Base-by-base conservation (phyloP, 1,140 invertebrate species). In the Ctenoplectra terminalis region DNA sequence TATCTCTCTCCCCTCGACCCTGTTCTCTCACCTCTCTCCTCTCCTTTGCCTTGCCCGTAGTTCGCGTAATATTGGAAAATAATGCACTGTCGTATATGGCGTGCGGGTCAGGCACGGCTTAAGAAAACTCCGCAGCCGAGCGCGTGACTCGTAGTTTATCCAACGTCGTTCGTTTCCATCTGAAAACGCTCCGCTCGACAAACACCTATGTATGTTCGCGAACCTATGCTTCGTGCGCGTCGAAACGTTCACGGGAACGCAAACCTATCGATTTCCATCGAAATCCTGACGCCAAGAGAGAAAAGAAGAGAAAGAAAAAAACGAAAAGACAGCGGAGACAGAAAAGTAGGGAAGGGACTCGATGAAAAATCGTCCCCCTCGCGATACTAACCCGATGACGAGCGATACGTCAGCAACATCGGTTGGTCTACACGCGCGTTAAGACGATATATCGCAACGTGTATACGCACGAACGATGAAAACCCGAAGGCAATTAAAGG, bases 401-500 rank as follows among this genome's bases (percentile, higher is more conserved):
- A 63, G 50, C 43, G 54, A 69, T 82, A 69, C 80, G 67, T 58
- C 71, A 40, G 50, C 60, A 48, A 66, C 37, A 48, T 61, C 40
- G 52, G 9, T 15, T 29, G 31, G 74, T 60, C 23, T 23, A 56
- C 80, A 56, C 52, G 58, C 71, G 85, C 84, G 85, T 87, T 67
- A 81, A 91, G 89, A 90, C 87, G 84, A 89, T 91, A 88, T 89
- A 71, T 79, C 31, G 70, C 37, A 17, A 23, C 79, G 61, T 78
- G 82, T 86, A 82, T 87, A 90, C 86, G 90, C 90, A 89, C 84
- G 79, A 79, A 88, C 90, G 90, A 90, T 91, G 90, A 92, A 92
- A 91, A 91, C 84, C 83, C 88, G 85, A 87, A 83, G 88, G 90
- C 90, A 92, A 92, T 91, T 92, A 91, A 90, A 91, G 90, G 90